Percentiles rank a stretch among this genome's conserved stretches.
These are phyloP conservation scores for Nymphalis c-album DNA, from an alignment of 2,888 invertebrate genomes.

Conservation along the genomic window DNA sequence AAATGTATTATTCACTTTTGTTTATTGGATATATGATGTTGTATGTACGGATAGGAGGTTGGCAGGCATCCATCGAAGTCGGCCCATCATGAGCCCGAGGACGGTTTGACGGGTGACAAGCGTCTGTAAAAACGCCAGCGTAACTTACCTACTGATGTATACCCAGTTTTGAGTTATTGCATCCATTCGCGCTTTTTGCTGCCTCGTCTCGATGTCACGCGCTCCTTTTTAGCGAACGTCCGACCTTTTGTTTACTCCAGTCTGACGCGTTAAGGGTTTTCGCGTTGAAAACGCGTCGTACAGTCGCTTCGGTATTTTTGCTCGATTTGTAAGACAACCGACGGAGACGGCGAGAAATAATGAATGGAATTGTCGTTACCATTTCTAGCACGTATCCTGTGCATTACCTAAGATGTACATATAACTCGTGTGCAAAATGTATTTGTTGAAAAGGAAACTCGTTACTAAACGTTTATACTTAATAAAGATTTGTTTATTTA, in stretches of 20 bases:
- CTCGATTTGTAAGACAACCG: conserved; percentile 28
- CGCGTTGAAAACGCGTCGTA: conserved; percentile 42
- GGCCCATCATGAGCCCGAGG: conserved; percentile 76
- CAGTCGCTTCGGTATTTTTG: conserved; percentile 37
- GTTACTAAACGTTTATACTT: conserved; percentile 9
- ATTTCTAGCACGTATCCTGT: conserved; percentile 34
- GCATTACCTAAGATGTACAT: conserved; percentile 28
- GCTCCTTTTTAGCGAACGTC: conserved; percentile 42
- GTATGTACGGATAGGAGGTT: conserved; percentile 50
- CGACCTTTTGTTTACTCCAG: conserved; percentile 64
- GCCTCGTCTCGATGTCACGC: conserved; percentile 40
- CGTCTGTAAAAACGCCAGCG: conserved; percentile 69
- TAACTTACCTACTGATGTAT: conserved; percentile 44
- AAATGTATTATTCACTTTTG: conserved; percentile 32
- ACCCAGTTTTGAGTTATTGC: conserved; percentile 75
- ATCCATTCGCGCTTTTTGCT: conserved; percentile 45
- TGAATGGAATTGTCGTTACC: conserved; percentile 43
- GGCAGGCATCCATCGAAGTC: conserved; percentile 78
- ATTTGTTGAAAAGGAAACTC: conserved; percentile 32
- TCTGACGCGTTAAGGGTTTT: conserved; percentile 44
- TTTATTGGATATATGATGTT: conserved; percentile 42
- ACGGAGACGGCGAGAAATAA: conserved; percentile 35
- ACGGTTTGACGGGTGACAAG: conserved; percentile 78
- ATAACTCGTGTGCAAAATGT: conserved; percentile 27
- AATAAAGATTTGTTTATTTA: neutral